Evolutionary conservation across 1,140 invertebrate species (phyloP).

Genomic region (Neoseiulus cucumeris): DNA sequence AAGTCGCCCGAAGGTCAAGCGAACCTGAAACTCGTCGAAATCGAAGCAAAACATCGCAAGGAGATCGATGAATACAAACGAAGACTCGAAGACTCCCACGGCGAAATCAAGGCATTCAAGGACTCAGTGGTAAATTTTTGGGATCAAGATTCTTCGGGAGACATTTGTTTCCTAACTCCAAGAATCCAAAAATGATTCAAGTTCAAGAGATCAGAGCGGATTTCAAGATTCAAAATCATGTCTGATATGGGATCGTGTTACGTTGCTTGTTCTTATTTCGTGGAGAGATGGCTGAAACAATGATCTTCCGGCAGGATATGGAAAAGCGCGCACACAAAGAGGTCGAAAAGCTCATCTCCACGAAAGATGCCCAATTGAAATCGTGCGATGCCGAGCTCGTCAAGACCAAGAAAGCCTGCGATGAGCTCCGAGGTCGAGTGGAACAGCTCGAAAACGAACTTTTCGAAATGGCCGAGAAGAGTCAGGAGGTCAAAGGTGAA

Average conservation of each 20-base stretch:
- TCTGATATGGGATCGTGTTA: too few species aligned
- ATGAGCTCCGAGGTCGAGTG: conserved; percentile 17
- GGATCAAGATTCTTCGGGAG: too few species aligned
- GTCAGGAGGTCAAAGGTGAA: neutral
- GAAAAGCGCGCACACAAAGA: conserved; percentile 16
- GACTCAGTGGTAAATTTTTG: neutral
- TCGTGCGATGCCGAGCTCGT: conserved; percentile 26
- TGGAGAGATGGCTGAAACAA: too few species aligned
- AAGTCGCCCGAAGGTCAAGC: conserved; percentile 13
- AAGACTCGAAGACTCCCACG: conserved; percentile 19
- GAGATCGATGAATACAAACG: conserved; percentile 19
- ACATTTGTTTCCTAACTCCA: too few species aligned
- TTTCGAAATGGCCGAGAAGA: conserved; percentile 4
- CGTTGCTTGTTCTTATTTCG: too few species aligned
- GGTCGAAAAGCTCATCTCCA: conserved; percentile 22
- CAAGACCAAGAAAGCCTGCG: conserved; percentile 10
- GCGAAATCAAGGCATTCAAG: conserved; percentile 14
- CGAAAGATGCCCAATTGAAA: conserved; percentile 24
- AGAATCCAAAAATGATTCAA: too few species aligned
- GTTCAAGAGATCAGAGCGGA: too few species aligned
- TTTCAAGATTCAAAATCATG: too few species aligned
- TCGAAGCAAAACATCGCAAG: conserved; percentile 21
- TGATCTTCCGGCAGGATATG: too few species aligned
- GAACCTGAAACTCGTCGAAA: conserved; percentile 1
- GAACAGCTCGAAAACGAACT: conserved; percentile 11